A percentile compares a stretch with the other conserved stretches of the same genome.
These are phyloP conservation scores for Dermochelys coriacea DNA, from an alignment of 2,797 vertebrate species.

Conservation along the genomic window DNA sequence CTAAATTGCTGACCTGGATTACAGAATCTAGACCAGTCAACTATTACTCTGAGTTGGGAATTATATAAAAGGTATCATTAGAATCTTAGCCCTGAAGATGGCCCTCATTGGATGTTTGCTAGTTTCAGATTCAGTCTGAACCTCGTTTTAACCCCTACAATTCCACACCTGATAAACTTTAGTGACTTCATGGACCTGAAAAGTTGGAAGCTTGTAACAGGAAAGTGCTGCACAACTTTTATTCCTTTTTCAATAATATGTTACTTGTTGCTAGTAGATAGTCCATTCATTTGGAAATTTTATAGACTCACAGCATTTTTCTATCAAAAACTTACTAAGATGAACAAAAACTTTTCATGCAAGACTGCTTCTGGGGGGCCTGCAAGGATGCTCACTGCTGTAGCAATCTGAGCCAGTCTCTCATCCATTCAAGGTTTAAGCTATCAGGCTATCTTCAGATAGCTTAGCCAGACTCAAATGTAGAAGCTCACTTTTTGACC, in stretches of 20 bases:
- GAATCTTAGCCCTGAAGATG: background rate
- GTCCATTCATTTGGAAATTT: background rate
- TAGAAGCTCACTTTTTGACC: slow-evolving; percentile 39
- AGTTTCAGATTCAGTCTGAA: background rate
- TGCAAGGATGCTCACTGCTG: slow-evolving; percentile 22
- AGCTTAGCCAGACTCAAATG: slow-evolving; percentile 36
- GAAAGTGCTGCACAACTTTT: background rate
- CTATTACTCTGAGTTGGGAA: background rate
- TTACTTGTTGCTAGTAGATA: background rate
- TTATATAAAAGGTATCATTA: background rate
- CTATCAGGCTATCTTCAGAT: background rate
- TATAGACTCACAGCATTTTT: background rate
- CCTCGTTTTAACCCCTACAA: background rate
- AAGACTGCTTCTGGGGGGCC: background rate
- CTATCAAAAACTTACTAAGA: background rate
- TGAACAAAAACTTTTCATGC: background rate
- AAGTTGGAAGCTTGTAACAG: background rate
- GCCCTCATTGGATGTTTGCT: background rate
- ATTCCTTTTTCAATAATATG: background rate
- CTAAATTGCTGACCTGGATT: background rate
- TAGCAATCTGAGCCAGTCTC: slow-evolving; percentile 26
- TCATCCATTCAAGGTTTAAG: background rate
- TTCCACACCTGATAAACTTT: background rate
- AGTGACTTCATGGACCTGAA: background rate
- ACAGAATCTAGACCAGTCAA: background rate